A percentile compares a stretch with the other conserved stretches of the same genome.
phyloP scores from a whole-genome alignment of 2,113 vertebrate species.

The Uropsilus gracilis region DNA sequence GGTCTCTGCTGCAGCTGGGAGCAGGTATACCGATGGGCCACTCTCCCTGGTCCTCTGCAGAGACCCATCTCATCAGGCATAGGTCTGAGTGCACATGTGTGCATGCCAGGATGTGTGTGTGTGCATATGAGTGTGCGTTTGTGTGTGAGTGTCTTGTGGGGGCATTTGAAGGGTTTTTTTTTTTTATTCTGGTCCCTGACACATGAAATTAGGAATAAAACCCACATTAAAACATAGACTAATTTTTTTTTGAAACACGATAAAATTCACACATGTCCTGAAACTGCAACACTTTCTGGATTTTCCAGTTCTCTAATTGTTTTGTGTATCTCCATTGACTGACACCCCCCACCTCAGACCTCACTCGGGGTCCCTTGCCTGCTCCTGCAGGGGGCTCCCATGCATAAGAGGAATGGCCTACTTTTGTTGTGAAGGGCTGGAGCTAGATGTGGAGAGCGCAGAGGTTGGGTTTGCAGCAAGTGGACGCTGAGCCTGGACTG shows the following conservation, averaged over 20 bases:
- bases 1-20: neutral
- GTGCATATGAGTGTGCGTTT: rapidly evolving
- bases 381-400: rapidly evolving
- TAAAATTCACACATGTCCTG: neutral
- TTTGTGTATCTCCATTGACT: neutral
- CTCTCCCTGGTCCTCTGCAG: rapidly evolving
- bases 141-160: neutral
- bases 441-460: rapidly evolving
- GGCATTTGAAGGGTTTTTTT: neutral
- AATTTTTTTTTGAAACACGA: slow-evolving; percentile 2
- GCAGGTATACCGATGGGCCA: rapidly evolving
- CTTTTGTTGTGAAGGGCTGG: neutral
- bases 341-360: neutral
- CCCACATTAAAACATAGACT: neutral
- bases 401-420: neutral
- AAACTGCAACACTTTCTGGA: neutral
- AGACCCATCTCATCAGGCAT: neutral
- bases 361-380: neutral
- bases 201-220: slow-evolving; percentile 44
- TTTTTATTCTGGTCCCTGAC: neutral
- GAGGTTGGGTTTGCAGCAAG: neutral
- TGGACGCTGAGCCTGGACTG: neutral
- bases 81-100: neutral
- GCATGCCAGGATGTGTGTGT: no score
- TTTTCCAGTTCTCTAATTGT: neutral